phyloP scores from a whole-genome alignment of 2,888 invertebrate species.

The Latheticus oryzae region DNA sequence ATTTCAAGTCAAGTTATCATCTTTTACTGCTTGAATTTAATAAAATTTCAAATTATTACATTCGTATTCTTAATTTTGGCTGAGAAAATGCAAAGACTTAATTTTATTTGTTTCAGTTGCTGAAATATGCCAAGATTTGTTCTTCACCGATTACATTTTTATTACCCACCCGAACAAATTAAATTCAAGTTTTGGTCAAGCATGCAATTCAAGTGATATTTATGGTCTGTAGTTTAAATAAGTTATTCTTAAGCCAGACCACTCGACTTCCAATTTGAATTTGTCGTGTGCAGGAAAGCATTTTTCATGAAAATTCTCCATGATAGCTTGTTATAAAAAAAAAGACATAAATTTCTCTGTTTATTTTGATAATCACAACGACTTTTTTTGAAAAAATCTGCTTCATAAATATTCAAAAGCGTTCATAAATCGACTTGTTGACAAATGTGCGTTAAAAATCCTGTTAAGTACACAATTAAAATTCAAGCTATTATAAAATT shows the following conservation, averaged over 20 bases:
- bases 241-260: slow-evolving; percentile 15
- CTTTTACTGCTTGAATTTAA: slow-evolving; percentile 9
- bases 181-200: slow-evolving; percentile 19
- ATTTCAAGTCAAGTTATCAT: slow-evolving; percentile 15
- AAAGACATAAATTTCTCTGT: background rate
- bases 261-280: slow-evolving; percentile 27
- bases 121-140: slow-evolving; percentile 5
- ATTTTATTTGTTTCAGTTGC: too few species aligned
- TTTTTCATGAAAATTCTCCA: slow-evolving; percentile 18
- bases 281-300: slow-evolving; percentile 27
- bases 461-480: slow-evolving; percentile 19
- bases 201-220: slow-evolving; percentile 25
- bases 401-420: slow-evolving; percentile 25
- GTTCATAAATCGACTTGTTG: slow-evolving; percentile 23
- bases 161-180: slow-evolving; percentile 4
- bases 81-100: too few species aligned
- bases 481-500: slow-evolving; percentile 24
- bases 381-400: slow-evolving; percentile 16
- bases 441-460: slow-evolving; percentile 21
- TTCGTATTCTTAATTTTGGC: too few species aligned
- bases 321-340: slow-evolving; percentile 4
- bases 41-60: slow-evolving; percentile 7
- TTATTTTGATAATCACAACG: slow-evolving; percentile 3
- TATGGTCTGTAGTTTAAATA: slow-evolving; percentile 19
- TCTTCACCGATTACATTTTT: slow-evolving; percentile 20